These are phyloP conservation scores for Latrodectus hesperus DNA, from an alignment of 2,888 invertebrate genomes.

Conservation along the genomic window DNA sequence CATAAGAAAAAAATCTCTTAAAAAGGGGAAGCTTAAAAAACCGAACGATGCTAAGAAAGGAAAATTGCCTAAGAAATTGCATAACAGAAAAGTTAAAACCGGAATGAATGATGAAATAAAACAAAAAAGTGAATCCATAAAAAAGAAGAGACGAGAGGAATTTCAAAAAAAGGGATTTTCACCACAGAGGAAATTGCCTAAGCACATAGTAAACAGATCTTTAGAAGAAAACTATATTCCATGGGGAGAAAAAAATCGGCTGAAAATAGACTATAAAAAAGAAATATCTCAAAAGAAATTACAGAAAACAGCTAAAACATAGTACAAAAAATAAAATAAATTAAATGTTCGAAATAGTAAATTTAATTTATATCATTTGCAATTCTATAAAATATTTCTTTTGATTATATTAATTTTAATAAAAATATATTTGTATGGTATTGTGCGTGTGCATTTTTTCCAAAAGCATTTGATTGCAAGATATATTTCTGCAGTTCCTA, in stretches of 20 bases:
- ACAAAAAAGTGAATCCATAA: too few relatives aligned
- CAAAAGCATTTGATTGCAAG: too few relatives aligned
- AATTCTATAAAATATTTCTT: too few relatives aligned
- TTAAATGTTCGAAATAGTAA: neutral
- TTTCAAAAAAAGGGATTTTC: too few relatives aligned
- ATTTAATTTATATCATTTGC: neutral
- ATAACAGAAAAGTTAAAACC: too few relatives aligned
- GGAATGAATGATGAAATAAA: too few relatives aligned
- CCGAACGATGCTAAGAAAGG: neutral
- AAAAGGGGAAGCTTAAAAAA: too few relatives aligned
- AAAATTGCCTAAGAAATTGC: neutral
- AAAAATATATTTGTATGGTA: too few relatives aligned
- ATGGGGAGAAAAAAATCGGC: neutral
- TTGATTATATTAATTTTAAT: too few relatives aligned
- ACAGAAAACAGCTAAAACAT: neutral
- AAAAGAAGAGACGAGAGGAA: too few relatives aligned
- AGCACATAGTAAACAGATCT: neutral
- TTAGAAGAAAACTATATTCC: neutral
- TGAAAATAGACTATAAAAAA: neutral
- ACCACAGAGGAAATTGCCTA: neutral
- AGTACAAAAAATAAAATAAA: neutral
- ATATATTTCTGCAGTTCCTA: too few relatives aligned
- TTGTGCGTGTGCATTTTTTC: too few relatives aligned
- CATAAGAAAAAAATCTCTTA: neutral
- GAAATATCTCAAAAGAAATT: neutral